These are phyloP conservation scores for Encarsia formosa DNA, from an alignment of 2,888 invertebrate species.

Conservation along the genomic window DNA sequence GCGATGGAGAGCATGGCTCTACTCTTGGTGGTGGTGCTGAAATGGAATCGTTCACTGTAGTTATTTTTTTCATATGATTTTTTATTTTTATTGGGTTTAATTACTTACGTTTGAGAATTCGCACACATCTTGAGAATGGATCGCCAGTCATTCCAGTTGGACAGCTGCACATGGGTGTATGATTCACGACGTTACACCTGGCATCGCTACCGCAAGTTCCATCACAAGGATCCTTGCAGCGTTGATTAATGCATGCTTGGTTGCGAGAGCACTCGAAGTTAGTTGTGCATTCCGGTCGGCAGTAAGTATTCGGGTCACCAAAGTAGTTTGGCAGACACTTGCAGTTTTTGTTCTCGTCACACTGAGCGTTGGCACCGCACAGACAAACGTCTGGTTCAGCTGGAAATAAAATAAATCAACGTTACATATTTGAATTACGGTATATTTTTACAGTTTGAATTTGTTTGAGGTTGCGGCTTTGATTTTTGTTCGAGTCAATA, in stretches of 20 bases:
- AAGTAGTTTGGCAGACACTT: constrained; percentile 68
- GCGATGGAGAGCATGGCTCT: constrained; percentile 66
- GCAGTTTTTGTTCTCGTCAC: constrained; percentile 57
- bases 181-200: constrained; percentile 68
- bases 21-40: constrained; percentile 26
- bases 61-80: not conserved
- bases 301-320: constrained; percentile 66
- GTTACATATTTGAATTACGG: not conserved
- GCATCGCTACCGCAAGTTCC: constrained; percentile 72
- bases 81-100: not conserved
- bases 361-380: constrained; percentile 60
- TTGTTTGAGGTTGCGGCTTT: constrained; percentile 25
- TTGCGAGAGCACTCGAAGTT: constrained; percentile 68
- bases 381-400: constrained; percentile 56
- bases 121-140: constrained; percentile 65
- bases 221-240: constrained; percentile 70
- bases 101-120: constrained; percentile 44
- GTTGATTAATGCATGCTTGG: constrained; percentile 66
- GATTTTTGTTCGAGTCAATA: constrained; percentile 3
- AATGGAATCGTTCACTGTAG: no score
- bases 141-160: constrained; percentile 66
- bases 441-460: constrained; percentile 47
- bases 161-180: constrained; percentile 72
- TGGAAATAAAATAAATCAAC: not conserved
- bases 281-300: constrained; percentile 71